Base-by-base conservation (phyloP, 2,797 vertebrate genomes). In the Sparidentex hasta region DNA sequence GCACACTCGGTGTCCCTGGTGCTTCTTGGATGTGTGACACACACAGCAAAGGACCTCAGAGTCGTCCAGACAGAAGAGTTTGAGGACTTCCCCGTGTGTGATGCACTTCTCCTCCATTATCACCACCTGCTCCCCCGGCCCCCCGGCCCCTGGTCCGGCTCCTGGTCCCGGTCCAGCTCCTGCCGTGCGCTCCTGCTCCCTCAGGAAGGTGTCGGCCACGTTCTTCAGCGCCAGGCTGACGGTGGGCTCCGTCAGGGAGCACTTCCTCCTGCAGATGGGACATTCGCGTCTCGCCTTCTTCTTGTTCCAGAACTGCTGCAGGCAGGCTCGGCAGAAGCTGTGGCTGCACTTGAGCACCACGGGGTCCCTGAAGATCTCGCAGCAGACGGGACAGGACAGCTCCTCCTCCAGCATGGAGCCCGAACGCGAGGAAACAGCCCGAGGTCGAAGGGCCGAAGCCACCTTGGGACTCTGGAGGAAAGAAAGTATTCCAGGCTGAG, bases 291-390 rank as follows among this genome's bases (percentile, higher is more conserved):
- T 71, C 65, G 92, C 74, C 44, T 92, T 91, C 81, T 94, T 95
- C 90, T 93, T 94, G 88, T 82, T 95, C 96, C 96, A 96, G 92
- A 95, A 96, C 76, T 93, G 90, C 88, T 93, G 93, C 65, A 96
- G 93, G 55, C 96, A 96, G 63, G 71, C 77, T 7, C 93, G 89
- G 87, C 96, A 96, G 93, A 96, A 96, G 85, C 95, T 96, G 94
- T 96, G 96, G 92, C 93, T 96, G 89, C 96, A 96, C 78, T 96
- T 94, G 3, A 96, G 95, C 65, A 96, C 95, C 64, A 96, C 96
- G 0, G 96, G 96, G 11, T 96, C 94, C 47, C 71, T 87, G 83
- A 96, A 96, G 73, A 96, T 95, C 77, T 96, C 95, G 2, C 94
- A 96, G 92, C 96, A 96, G 47, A 96, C 72, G 0, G 96, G 89